Evolutionary conservation across 2,888 invertebrate species (phyloP).

Genomic region (Microplitis deprimator): DNA sequence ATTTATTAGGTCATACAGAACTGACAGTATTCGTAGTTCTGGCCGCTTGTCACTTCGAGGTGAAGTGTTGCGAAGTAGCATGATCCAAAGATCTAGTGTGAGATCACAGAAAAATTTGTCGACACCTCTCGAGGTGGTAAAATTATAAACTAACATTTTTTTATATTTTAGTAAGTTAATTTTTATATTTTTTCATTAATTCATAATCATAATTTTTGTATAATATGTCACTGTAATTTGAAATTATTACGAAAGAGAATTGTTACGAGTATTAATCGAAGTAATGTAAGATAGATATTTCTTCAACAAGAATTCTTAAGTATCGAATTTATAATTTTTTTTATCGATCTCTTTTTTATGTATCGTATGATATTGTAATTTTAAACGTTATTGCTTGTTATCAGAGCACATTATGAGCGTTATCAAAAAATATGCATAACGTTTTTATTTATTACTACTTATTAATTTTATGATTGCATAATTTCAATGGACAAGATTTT

Average conservation of each 20-base stretch:
- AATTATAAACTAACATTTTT: conserved; percentile 52
- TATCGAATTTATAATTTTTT: neutral
- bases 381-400: too few species aligned
- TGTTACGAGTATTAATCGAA: too few species aligned
- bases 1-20: conserved; percentile 62
- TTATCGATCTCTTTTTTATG: neutral
- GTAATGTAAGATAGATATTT: too few species aligned
- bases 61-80: conserved; percentile 77
- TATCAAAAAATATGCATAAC: too few species aligned
- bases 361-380: too few species aligned
- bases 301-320: too few species aligned
- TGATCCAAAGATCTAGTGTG: conserved; percentile 73
- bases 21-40: conserved; percentile 72
- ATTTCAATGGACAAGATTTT: too few species aligned
- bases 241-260: too few species aligned
- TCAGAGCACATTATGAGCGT: too few species aligned
- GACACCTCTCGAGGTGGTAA: conserved; percentile 58
- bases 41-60: conserved; percentile 77
- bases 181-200: neutral
- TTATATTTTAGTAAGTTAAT: conserved; percentile 4
- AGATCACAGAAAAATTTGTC: conserved; percentile 69
- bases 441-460: too few species aligned
- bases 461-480: too few species aligned
- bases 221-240: too few species aligned
- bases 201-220: neutral